A percentile compares a stretch with the other conserved stretches of the same genome.
These are phyloP conservation scores for Plumapathes pennacea DNA, from an alignment of 92 coral and sea anemone species.

Conservation along the genomic window DNA sequence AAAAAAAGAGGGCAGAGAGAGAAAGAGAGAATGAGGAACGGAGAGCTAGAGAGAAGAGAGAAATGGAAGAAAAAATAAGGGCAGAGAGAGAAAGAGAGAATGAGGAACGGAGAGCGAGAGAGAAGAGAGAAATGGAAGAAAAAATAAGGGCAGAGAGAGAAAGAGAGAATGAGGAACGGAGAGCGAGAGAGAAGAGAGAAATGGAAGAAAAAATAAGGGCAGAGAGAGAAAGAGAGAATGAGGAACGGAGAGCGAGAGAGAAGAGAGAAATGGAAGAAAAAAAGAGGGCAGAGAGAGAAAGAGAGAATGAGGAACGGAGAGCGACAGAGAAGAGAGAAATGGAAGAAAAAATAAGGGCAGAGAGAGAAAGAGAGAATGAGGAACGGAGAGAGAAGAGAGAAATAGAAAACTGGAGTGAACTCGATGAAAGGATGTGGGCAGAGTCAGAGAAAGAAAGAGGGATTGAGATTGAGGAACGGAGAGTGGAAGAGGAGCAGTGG, in stretches of 20 bases:
- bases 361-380: background rate
- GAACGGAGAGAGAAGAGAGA: background rate
- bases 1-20: background rate
- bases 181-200: too few relatives aligned
- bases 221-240: slow-evolving; percentile 2
- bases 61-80: too few relatives aligned
- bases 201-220: too few relatives aligned
- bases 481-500: background rate
- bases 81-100: background rate
- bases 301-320: background rate
- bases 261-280: too few relatives aligned
- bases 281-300: slow-evolving; percentile 1
- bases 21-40: slow-evolving; percentile 1
- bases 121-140: too few relatives aligned
- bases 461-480: background rate
- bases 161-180: slow-evolving; percentile 2
- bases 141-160: background rate
- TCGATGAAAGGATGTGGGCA: background rate
- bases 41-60: background rate
- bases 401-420: background rate
- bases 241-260: background rate
- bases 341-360: background rate
- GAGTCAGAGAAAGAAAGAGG: background rate
- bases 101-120: background rate
- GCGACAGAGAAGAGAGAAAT: background rate